These are phyloP conservation scores for Suncus etruscus DNA, from an alignment of 2,113 vertebrate genomes.

Conservation along the genomic window DNA sequence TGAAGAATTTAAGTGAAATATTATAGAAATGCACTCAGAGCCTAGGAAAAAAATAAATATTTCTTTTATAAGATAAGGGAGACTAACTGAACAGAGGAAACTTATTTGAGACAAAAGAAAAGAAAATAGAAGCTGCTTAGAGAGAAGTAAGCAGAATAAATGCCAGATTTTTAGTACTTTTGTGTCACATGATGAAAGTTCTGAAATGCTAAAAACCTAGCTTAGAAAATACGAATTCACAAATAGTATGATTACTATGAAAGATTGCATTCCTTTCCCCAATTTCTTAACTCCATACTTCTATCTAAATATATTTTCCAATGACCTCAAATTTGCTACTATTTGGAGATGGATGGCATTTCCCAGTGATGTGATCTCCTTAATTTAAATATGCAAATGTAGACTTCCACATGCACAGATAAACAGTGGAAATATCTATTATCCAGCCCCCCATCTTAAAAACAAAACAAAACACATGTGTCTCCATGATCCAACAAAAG, in stretches of 20 bases:
- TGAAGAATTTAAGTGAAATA: constrained; percentile 30
- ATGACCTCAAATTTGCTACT: not conserved
- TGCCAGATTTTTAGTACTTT: not conserved
- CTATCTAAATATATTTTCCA: not conserved
- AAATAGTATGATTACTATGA: not conserved
- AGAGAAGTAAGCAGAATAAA: not conserved
- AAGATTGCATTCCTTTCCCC: not conserved
- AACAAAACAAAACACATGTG: not conserved
- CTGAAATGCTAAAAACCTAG: not conserved
- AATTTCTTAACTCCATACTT: not conserved
- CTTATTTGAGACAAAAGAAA: constrained; percentile 13
- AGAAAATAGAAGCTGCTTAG: not conserved
- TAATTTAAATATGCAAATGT: not conserved
- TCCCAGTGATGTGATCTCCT: not conserved
- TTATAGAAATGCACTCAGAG: not conserved
- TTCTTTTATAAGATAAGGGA: constrained; percentile 7
- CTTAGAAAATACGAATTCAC: not conserved
- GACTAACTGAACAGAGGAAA: not conserved
- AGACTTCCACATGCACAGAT: not conserved
- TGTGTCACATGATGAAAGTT: not conserved
- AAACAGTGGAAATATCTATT: not conserved
- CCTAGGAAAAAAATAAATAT: not conserved
- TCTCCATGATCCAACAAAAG: not conserved
- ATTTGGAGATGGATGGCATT: not conserved
- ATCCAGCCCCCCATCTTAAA: not conserved